phyloP scores from a whole-genome alignment of 2,888 invertebrate genomes.

The Parnassius mnemosyne region DNA sequence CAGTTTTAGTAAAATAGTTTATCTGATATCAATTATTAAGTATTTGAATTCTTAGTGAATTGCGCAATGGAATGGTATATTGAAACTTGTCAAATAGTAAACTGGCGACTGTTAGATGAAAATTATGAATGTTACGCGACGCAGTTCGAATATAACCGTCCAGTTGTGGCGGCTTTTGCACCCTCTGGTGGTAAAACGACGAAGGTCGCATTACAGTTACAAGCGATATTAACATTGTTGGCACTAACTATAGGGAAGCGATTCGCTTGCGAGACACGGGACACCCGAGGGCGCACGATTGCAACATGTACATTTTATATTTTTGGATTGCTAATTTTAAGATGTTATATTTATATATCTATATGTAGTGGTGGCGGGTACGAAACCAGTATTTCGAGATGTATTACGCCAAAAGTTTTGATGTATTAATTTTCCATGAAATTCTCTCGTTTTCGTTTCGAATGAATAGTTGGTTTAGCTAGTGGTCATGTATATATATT shows the following conservation, averaged over 20 bases:
- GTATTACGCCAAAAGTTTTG: conserved; percentile 80
- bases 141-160: conserved; percentile 76
- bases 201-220: conserved; percentile 56
- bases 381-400: conserved; percentile 75
- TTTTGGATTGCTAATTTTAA: conserved; percentile 81
- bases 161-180: conserved; percentile 76
- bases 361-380: conserved; percentile 78
- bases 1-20: conserved; percentile 33
- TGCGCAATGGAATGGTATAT: conserved; percentile 27
- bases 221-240: conserved; percentile 48
- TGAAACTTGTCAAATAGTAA: conserved; percentile 37
- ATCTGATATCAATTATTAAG: conserved; percentile 36
- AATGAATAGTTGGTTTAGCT: conserved; percentile 75
- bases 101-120: conserved; percentile 35
- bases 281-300: conserved; percentile 73
- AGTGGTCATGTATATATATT: conserved; percentile 77
- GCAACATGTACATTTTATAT: conserved; percentile 80
- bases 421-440: conserved; percentile 77
- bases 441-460: conserved; percentile 59
- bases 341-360: conserved; percentile 81
- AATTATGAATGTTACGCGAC: conserved; percentile 56
- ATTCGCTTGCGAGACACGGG: conserved; percentile 54
- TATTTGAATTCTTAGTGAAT: conserved; percentile 30
- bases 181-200: conserved; percentile 64
- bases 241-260: conserved; percentile 42